Evolutionary conservation across 37 sponge, comb jelly and placozoan genomes (phyloP).

Genomic region (Lycopodina hypogea): DNA sequence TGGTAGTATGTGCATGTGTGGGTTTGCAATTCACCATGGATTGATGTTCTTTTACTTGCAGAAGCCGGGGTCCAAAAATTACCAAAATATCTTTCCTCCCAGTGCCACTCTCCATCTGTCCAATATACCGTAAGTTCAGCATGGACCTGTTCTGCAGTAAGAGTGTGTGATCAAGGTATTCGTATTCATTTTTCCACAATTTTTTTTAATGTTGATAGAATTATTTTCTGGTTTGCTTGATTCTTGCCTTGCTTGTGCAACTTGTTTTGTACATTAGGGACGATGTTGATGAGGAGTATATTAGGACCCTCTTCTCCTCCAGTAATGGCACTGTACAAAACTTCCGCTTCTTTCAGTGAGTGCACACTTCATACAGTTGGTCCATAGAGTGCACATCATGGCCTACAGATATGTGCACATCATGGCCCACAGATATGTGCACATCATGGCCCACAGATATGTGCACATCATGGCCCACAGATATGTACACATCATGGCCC

Average conservation of each 20-base stretch:
- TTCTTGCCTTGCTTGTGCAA: too few species aligned
- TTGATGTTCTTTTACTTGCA: slow-evolving; percentile 7
- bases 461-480: too few species aligned
- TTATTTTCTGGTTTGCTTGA: too few species aligned
- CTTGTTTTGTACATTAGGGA: slow-evolving; percentile 32
- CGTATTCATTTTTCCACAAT: too few species aligned
- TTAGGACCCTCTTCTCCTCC: slow-evolving; percentile 59
- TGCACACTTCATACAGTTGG: neutral
- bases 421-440: too few species aligned
- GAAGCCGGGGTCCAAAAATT: slow-evolving; percentile 84
- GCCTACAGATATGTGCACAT: too few species aligned
- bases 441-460: too few species aligned
- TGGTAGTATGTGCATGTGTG: too few species aligned
- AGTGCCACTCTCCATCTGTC: slow-evolving; percentile 77
- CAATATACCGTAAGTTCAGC: slow-evolving; percentile 76
- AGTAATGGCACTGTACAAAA: slow-evolving; percentile 60
- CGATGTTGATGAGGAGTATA: slow-evolving; percentile 61
- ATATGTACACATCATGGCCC: too few species aligned
- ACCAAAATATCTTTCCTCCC: slow-evolving; percentile 81
- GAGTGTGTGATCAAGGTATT: neutral
- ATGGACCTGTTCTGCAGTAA: neutral
- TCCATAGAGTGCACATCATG: too few species aligned
- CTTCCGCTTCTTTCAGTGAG: slow-evolving; percentile 83
- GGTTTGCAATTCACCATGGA: too few species aligned
- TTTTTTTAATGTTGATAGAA: too few species aligned